A percentile compares a stretch with the other conserved stretches of the same genome.
phyloP scores from a whole-genome alignment of 2,888 invertebrate genomes.

The Cephus sareptanus region DNA sequence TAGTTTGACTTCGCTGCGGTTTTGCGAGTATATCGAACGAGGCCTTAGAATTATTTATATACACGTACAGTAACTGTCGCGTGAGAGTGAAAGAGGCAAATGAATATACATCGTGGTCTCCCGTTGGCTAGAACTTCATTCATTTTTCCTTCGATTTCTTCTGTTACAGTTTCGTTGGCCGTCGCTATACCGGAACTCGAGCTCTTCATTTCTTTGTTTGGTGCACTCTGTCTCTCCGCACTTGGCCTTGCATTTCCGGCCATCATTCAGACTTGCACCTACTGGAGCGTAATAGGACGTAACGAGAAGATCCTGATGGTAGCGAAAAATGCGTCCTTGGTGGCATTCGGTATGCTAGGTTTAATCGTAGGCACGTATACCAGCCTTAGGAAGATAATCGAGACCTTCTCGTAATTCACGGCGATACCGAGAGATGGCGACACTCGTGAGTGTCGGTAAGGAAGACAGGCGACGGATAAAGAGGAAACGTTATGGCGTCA shows the following conservation, averaged over 20 bases:
- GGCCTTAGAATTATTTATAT: background rate
- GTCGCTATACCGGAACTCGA: slow-evolving; percentile 85
- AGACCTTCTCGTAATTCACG: slow-evolving; percentile 66
- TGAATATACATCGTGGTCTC: background rate
- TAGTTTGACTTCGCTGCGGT: background rate
- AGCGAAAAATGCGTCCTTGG: slow-evolving; percentile 73
- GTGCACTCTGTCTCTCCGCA: slow-evolving; percentile 90
- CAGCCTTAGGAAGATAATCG: slow-evolving; percentile 74
- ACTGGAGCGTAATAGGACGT: slow-evolving; percentile 77
- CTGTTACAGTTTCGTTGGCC: slow-evolving; percentile 81
- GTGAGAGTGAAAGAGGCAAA: background rate
- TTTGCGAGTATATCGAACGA: background rate
- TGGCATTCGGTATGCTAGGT: slow-evolving; percentile 75
- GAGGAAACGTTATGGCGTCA: background rate
- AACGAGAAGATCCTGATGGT: slow-evolving; percentile 71
- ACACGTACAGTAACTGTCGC: background rate
- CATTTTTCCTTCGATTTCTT: slow-evolving; percentile 14
- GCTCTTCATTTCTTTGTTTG: slow-evolving; percentile 79
- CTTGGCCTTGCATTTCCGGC: slow-evolving; percentile 92
- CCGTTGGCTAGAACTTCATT: background rate
- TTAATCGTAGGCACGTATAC: slow-evolving; percentile 79
- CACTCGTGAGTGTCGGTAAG: background rate
- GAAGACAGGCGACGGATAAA: background rate
- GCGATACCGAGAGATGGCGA: background rate
- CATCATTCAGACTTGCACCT: slow-evolving; percentile 84